phyloP scores from a whole-genome alignment of 2,888 invertebrate genomes.

The Atherix ibis region DNA sequence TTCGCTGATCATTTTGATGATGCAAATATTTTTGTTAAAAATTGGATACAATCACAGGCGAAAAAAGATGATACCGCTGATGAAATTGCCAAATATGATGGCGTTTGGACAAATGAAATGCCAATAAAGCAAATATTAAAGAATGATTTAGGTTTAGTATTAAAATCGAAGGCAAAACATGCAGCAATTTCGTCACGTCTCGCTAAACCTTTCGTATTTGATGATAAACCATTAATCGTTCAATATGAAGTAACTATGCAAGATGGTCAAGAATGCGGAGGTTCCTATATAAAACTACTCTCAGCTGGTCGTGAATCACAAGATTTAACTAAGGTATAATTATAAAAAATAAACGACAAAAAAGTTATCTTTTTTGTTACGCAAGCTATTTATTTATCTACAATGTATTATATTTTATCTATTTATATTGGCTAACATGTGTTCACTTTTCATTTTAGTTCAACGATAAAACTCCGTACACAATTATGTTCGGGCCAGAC shows the following conservation, averaged over 20 bases:
- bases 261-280: slow-evolving; percentile 97
- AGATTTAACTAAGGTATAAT: slow-evolving; percentile 46
- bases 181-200: slow-evolving; percentile 78
- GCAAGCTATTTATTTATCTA: no score
- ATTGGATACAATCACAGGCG: slow-evolving; percentile 79
- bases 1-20: slow-evolving; percentile 82
- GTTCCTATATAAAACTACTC: slow-evolving; percentile 89
- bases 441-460: slow-evolving; percentile 36
- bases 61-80: slow-evolving; percentile 82
- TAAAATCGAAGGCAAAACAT: slow-evolving; percentile 92
- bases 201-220: slow-evolving; percentile 65
- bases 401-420: no score
- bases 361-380: no score
- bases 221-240: slow-evolving; percentile 65
- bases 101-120: slow-evolving; percentile 59
- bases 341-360: neutral
- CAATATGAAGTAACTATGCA: slow-evolving; percentile 87
- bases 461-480: slow-evolving; percentile 92
- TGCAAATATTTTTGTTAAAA: slow-evolving; percentile 48
- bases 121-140: slow-evolving; percentile 61
- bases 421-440: no score
- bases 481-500: slow-evolving; percentile 99
- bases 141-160: slow-evolving; percentile 73
- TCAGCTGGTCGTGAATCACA: slow-evolving; percentile 51
- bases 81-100: slow-evolving; percentile 89